Evolutionary conservation across 2,888 invertebrate species (phyloP).

Genomic region (Hylaea fasciaria): DNA sequence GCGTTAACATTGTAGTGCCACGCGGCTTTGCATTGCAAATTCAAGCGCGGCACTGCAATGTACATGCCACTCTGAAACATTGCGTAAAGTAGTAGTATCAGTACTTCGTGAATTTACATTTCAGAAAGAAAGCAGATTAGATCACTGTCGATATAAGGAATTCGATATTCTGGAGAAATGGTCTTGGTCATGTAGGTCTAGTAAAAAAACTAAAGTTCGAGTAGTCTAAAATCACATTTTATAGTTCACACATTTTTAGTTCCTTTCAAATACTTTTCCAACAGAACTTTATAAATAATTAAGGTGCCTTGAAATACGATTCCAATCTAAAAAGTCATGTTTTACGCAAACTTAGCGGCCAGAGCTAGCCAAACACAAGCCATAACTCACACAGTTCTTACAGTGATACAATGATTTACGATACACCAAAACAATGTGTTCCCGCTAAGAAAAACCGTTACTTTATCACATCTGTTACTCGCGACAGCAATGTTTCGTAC

Average conservation of each 20-base stretch:
- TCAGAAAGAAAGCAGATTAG: too few species aligned
- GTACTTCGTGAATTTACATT: too few species aligned
- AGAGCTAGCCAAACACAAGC: not conserved
- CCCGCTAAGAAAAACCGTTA: slow-evolving; percentile 13
- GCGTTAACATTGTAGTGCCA: too few species aligned
- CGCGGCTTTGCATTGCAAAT: too few species aligned
- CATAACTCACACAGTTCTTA: slow-evolving; percentile 5
- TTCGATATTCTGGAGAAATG: too few species aligned
- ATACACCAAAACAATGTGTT: slow-evolving; percentile 11
- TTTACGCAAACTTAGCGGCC: not conserved
- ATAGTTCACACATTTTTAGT: not conserved
- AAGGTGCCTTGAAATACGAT: not conserved
- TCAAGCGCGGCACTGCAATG: too few species aligned
- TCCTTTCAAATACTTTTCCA: not conserved
- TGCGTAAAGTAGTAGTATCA: too few species aligned
- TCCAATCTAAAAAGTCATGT: not conserved
- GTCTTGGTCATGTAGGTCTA: too few species aligned
- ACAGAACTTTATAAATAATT: not conserved
- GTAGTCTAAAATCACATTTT: too few species aligned
- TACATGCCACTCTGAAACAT: too few species aligned
- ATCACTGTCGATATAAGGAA: too few species aligned
- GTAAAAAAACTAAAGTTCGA: too few species aligned
- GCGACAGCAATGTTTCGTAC: slow-evolving; percentile 8
- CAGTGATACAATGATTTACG: slow-evolving; percentile 15
- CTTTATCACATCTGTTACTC: slow-evolving; percentile 20